A percentile compares a stretch with the other conserved stretches of the same genome.
Conservation (phyloP, 1,140 invertebrate genomes). For the Pachypeltis micranthus region DNA sequence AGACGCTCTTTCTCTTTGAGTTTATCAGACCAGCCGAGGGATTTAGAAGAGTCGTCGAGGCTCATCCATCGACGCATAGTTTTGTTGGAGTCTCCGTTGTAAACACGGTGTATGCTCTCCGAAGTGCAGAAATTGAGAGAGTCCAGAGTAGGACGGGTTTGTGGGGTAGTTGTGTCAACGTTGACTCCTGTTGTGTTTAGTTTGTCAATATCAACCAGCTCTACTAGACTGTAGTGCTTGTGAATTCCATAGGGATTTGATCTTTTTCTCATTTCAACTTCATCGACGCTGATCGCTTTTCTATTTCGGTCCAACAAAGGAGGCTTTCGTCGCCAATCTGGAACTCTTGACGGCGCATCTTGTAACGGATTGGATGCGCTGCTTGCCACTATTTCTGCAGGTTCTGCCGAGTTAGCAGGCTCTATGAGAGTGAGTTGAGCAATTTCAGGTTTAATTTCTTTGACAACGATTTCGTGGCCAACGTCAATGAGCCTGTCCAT, state of each 20-base stretch:
- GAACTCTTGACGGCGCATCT: background rate
- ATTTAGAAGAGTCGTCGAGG: slow-evolving; percentile 19
- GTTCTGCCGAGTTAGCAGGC: background rate
- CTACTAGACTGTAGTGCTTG: slow-evolving; percentile 26
- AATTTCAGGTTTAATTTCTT: slow-evolving; percentile 16
- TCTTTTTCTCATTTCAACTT: slow-evolving; percentile 24
- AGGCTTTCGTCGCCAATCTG: background rate
- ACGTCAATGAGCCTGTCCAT: slow-evolving; percentile 27
- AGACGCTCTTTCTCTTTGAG: slow-evolving; percentile 20
- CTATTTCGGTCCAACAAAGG: slow-evolving; percentile 15
- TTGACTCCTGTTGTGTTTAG: background rate
- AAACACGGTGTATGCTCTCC: slow-evolving; percentile 23
- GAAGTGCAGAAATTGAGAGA: slow-evolving; percentile 22
- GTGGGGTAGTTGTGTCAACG: background rate
- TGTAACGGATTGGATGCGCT: background rate
- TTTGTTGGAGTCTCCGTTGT: slow-evolving; percentile 9
- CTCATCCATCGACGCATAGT: slow-evolving; percentile 24
- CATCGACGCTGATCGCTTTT: slow-evolving; percentile 28
- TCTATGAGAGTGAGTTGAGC: background rate
- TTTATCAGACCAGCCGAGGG: slow-evolving; percentile 12
- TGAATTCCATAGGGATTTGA: slow-evolving; percentile 14
- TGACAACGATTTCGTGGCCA: slow-evolving; percentile 23
- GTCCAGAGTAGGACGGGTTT: background rate
- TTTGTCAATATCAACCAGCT: slow-evolving; percentile 22
- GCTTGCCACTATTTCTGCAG: background rate